Evolutionary conservation across 2,888 invertebrate genomes (phyloP), one percentile per base, ranked within the genome.

Genomic region (Mesoligia furuncula): DNA sequence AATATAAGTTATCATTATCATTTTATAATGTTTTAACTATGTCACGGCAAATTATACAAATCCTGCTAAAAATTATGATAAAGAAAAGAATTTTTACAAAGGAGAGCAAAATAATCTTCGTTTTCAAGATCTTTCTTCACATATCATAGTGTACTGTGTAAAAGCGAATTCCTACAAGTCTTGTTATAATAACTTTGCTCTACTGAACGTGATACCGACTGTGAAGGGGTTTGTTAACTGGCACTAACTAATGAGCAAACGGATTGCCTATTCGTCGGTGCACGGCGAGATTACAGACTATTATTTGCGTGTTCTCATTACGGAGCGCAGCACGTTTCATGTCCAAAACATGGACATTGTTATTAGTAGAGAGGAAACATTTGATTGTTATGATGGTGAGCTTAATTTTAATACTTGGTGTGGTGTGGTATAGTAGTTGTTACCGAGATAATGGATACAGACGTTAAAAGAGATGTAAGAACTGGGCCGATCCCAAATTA

Each of bases 241-340:
- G 70, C 59, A 51, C 27, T 75, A 74, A 85, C 73, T 81, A 75
- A 85, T 82, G 67, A 82, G 31, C 36, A 54, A 71, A 67, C 51
- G 31, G 59, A 67, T 75, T 62, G 54, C 66, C 31, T 42, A 68
- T 59, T 71, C 62, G 57, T 75, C 66, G 51, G 73, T 54, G 42
- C 20, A 39, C 76, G 31, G n/a, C 8, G 39, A 68, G 86, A 81
- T 85, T 61, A 31, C 59, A 54, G 66, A 64, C 45, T 61, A 67
- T 69, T 81, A 66, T 64, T 68, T 68, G 45, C 57, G 57, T 59
- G 59, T 64, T 64, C 62, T 81, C 62, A 51, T 85, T 81, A 71
- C 36, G 7, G 36, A 66, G 13, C 27, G 48, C 27, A 45, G 69
- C 48, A 51, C 51, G 48, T 73, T 73, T 61, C 24, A 36, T 66